phyloP scores from a whole-genome alignment of 2,888 invertebrate genomes.

The Pachycephus smyrnensis region DNA sequence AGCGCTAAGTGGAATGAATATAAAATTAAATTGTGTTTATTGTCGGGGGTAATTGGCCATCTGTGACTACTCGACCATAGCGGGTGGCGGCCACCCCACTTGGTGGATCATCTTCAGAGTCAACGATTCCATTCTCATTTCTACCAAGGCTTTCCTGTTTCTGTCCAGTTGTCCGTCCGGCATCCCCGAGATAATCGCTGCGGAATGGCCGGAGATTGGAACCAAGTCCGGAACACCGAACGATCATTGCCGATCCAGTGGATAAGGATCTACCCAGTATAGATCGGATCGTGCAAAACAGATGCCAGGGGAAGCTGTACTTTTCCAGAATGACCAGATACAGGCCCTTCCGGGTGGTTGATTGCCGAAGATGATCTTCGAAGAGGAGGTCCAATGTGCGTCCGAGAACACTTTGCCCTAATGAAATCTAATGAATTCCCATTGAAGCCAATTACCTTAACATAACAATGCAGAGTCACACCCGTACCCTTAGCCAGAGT shows the following conservation, averaged over 20 bases:
- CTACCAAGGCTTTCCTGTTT: slow-evolving; percentile 4
- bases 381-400: not conserved
- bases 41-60: slow-evolving; percentile 63
- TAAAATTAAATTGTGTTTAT: slow-evolving; percentile 63
- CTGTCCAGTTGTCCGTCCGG: not conserved
- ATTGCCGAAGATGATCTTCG: not conserved
- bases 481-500: slow-evolving; percentile 5
- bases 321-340: not conserved
- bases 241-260: not conserved
- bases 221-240: not conserved
- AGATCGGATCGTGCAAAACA: not conserved
- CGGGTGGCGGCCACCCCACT: slow-evolving; percentile 23
- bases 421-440: slow-evolving; percentile 31
- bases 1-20: slow-evolving; percentile 62
- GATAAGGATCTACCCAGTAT: not conserved
- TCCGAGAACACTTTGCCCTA: not conserved
- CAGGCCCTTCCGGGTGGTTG: not conserved
- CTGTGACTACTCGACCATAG: slow-evolving; percentile 50
- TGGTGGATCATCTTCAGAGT: slow-evolving; percentile 14
- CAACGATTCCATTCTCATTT: slow-evolving; percentile 8
- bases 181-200: not conserved
- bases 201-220: not conserved
- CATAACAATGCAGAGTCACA: slow-evolving; percentile 11
- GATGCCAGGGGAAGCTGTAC: not conserved
- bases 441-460: slow-evolving; percentile 38